Percentiles rank a stretch among this genome's conserved stretches.
Evolutionary conservation across 2,113 vertebrate species (phyloP).

Genomic region (Scytalopus superciliaris): DNA sequence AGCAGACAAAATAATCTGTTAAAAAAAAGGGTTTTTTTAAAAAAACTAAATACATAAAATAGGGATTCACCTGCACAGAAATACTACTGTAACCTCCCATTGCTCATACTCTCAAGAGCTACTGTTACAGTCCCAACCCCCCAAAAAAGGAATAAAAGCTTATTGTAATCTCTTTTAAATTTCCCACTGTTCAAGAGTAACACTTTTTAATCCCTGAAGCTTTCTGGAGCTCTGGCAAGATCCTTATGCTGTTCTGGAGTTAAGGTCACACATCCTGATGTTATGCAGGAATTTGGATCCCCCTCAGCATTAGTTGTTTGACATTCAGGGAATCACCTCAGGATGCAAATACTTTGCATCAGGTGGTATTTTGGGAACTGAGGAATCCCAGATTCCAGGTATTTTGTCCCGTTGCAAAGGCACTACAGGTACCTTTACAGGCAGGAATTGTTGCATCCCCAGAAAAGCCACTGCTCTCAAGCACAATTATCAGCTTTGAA

Average conservation of each 20-base stretch:
- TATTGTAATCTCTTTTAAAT: background rate
- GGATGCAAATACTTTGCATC: background rate
- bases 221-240: conserved; percentile 5
- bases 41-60: background rate
- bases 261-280: background rate
- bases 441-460: background rate
- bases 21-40: background rate
- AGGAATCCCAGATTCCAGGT: background rate
- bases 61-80: background rate
- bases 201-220: background rate
- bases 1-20: background rate
- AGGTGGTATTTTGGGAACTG: background rate
- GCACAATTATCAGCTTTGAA: background rate
- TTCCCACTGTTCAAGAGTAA: background rate
- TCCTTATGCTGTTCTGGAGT: background rate
- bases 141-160: background rate
- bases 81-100: background rate
- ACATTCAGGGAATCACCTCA: background rate
- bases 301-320: background rate
- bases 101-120: background rate
- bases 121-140: background rate
- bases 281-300: background rate
- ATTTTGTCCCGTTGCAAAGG: background rate
- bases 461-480: background rate
- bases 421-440: background rate